Percentiles rank a stretch among this genome's conserved stretches.
These are phyloP conservation scores for Plectropomus leopardus DNA, from an alignment of 2,113 vertebrate genomes.

Conservation along the genomic window DNA sequence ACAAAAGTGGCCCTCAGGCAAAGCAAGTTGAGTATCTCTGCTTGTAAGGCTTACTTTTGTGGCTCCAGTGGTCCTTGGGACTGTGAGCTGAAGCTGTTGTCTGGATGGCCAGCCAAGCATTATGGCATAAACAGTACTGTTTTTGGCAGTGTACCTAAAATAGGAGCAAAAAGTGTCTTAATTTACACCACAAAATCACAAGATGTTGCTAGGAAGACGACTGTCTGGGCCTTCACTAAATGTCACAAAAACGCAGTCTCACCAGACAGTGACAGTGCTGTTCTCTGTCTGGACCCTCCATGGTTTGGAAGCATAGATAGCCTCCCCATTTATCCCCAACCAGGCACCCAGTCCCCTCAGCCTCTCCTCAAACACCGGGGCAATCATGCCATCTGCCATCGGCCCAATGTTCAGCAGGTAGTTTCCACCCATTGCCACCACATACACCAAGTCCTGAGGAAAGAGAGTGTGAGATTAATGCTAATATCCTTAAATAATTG, in stretches of 20 bases:
- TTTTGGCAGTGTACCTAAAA: conserved; percentile 41
- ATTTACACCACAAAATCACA: neutral
- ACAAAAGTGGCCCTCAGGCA: too few relatives aligned
- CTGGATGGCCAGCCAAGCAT: conserved; percentile 23
- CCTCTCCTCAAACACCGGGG: conserved; percentile 90
- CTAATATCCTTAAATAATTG: rapidly evolving
- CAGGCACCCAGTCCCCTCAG: conserved; percentile 89
- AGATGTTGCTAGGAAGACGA: neutral
- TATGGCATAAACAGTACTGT: conserved; percentile 20
- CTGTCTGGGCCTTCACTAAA: neutral
- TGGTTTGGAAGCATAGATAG: conserved; percentile 88
- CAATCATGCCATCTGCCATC: conserved; percentile 89
- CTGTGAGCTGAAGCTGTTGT: neutral
- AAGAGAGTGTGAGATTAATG: neutral
- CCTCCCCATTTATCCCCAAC: conserved; percentile 90
- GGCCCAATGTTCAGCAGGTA: conserved; percentile 92
- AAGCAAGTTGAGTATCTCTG: too few relatives aligned
- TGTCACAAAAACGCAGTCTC: conserved; percentile 43
- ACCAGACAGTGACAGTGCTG: conserved; percentile 82
- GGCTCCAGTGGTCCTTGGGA: conserved; percentile 1
- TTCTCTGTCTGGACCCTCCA: conserved; percentile 91
- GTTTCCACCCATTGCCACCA: conserved; percentile 91
- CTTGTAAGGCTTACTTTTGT: conserved; percentile 28
- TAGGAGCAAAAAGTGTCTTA: neutral
- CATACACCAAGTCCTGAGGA: conserved; percentile 87